Evolutionary conservation across 2,113 vertebrate species (phyloP).

Genomic region (Brachypteracias leptosomus): DNA sequence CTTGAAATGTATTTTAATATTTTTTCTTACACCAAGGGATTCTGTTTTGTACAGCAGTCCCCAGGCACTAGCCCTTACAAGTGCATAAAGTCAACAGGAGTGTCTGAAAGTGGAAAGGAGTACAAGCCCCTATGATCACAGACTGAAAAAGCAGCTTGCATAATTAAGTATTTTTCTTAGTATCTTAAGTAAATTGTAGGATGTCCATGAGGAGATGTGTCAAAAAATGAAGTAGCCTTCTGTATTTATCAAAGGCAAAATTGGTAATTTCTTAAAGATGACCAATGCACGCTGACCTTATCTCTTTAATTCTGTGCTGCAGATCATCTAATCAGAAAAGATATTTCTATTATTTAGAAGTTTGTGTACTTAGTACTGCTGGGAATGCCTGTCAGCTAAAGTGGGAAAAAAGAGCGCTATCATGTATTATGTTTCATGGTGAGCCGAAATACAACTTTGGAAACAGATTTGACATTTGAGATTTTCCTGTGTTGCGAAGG

Average conservation of each 20-base stretch:
- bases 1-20: background rate
- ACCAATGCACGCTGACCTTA: background rate
- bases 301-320: constrained; percentile 2
- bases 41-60: background rate
- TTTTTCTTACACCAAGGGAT: background rate
- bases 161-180: background rate
- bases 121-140: background rate
- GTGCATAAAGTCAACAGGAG: background rate
- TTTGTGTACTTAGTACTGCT: background rate
- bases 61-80: background rate
- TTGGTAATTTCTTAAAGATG: background rate
- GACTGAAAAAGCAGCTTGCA: background rate
- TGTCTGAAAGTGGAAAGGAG: background rate
- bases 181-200: background rate
- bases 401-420: background rate
- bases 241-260: background rate
- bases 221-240: background rate
- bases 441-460: constrained; percentile 34
- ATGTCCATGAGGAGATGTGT: background rate
- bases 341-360: constrained; percentile 1
- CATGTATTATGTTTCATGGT: background rate
- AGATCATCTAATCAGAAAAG: background rate
- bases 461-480: constrained; percentile 24
- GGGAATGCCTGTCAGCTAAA: background rate
- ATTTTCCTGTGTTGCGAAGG: constrained; percentile 10